Conservation (phyloP, 2,113 vertebrate species). For the Corythaeola cristata region DNA sequence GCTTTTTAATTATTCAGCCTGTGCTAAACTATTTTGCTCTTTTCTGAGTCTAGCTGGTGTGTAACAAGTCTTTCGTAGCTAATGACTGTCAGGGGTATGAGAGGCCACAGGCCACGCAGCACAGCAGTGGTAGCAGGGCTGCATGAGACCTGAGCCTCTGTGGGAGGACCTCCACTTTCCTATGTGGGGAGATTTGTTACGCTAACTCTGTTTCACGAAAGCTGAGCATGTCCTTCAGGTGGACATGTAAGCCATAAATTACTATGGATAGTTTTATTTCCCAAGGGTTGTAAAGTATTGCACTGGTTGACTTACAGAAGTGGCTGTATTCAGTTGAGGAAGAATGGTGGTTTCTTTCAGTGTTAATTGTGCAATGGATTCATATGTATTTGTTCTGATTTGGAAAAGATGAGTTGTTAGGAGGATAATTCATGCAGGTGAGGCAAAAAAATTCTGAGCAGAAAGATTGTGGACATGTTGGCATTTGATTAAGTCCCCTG, state of each 20-base stretch:
- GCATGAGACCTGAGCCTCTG: not conserved
- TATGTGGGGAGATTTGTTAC: not conserved
- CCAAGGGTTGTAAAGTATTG: not conserved
- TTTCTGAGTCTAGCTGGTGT: not conserved
- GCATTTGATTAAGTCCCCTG: not conserved
- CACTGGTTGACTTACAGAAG: not conserved
- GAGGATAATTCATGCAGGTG: not conserved
- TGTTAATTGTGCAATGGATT: not conserved
- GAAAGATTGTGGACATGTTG: not conserved
- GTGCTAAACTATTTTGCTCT: not conserved
- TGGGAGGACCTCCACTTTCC: not conserved
- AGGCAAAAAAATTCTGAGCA: not conserved
- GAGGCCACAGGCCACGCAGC: not conserved
- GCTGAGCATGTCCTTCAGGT: not conserved
- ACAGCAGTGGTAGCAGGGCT: not conserved
- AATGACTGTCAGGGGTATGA: not conserved
- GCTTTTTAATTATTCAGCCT: not conserved
- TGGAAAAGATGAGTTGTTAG: not conserved
- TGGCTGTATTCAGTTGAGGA: not conserved
- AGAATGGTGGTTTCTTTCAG: not conserved
- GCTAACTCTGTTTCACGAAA: not conserved
- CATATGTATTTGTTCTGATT: not conserved
- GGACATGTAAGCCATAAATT: not conserved
- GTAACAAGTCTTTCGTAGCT: not conserved
- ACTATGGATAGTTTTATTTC: not conserved